These are phyloP conservation scores for Podabrus alpinus DNA, from an alignment of 2,888 invertebrate genomes.

Conservation along the genomic window DNA sequence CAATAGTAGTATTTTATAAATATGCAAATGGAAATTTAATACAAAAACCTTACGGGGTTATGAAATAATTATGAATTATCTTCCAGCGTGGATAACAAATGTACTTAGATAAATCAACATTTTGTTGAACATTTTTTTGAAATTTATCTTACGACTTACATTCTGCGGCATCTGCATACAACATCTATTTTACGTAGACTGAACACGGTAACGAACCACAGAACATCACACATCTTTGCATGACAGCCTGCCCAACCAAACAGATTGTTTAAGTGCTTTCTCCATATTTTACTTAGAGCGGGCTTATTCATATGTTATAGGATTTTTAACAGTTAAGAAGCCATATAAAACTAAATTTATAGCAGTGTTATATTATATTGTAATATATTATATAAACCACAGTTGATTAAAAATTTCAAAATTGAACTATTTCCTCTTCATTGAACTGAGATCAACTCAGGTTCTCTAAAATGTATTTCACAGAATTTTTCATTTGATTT, in stretches of 20 bases:
- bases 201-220: not conserved
- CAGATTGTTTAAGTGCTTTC: not conserved
- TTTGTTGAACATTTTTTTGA: not conserved
- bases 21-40: too few species aligned
- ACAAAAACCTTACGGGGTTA: too few species aligned
- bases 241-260: not conserved
- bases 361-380: too few species aligned
- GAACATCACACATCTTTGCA: not conserved
- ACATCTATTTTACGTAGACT: not conserved
- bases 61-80: not conserved
- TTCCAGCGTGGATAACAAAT: not conserved
- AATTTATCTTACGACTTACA: not conserved
- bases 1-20: too few species aligned
- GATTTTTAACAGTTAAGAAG: not conserved
- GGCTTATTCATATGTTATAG: not conserved
- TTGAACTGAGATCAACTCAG: too few species aligned
- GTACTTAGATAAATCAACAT: not conserved
- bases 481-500: too few species aligned
- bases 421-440: too few species aligned
- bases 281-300: not conserved
- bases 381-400: too few species aligned
- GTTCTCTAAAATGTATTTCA: too few species aligned
- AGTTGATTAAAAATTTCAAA: too few species aligned
- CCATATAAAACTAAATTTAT: too few species aligned
- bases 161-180: not conserved